Percentiles rank a stretch among this genome's conserved stretches.
Conservation (phyloP, 2,888 invertebrate genomes). For the Cyclophora albipunctata region DNA sequence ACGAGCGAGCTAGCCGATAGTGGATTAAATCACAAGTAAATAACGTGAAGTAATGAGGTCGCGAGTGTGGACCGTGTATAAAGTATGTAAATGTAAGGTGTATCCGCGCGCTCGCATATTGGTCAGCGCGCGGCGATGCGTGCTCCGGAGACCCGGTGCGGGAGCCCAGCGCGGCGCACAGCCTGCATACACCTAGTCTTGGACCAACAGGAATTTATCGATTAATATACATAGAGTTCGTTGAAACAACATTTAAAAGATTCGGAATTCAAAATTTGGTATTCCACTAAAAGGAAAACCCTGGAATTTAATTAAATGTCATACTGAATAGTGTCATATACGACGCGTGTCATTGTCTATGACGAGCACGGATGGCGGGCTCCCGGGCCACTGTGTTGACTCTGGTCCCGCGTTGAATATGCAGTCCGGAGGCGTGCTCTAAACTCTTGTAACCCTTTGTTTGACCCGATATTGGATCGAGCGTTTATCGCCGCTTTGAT, state of each 20-base stretch:
- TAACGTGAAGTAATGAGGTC: slow-evolving; percentile 14
- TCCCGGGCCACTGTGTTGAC: slow-evolving; percentile 36
- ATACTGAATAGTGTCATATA: too few species aligned
- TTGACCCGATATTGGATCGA: slow-evolving; percentile 24
- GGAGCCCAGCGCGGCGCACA: neutral
- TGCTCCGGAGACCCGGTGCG: slow-evolving; percentile 27
- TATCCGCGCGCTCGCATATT: slow-evolving; percentile 38
- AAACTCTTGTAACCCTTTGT: slow-evolving; percentile 74
- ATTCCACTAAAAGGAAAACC: too few species aligned
- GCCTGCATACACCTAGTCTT: neutral
- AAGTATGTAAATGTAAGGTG: slow-evolving; percentile 58
- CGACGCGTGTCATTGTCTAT: too few species aligned
- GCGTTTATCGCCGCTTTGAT: slow-evolving; percentile 66
- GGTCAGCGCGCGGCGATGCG: slow-evolving; percentile 51
- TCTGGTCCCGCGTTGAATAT: slow-evolving; percentile 63
- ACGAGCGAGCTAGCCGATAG: too few species aligned
- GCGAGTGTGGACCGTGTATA: slow-evolving; percentile 20
- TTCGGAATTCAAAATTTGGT: too few species aligned
- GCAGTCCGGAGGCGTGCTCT: slow-evolving; percentile 64
- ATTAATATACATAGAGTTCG: neutral
- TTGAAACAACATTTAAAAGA: too few species aligned
- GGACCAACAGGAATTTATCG: neutral
- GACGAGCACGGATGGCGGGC: neutral
- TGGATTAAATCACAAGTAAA: slow-evolving; percentile 10
- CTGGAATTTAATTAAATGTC: too few species aligned